Conservation (phyloP, 2,797 vertebrate species). For the Trematomus bernacchii region DNA sequence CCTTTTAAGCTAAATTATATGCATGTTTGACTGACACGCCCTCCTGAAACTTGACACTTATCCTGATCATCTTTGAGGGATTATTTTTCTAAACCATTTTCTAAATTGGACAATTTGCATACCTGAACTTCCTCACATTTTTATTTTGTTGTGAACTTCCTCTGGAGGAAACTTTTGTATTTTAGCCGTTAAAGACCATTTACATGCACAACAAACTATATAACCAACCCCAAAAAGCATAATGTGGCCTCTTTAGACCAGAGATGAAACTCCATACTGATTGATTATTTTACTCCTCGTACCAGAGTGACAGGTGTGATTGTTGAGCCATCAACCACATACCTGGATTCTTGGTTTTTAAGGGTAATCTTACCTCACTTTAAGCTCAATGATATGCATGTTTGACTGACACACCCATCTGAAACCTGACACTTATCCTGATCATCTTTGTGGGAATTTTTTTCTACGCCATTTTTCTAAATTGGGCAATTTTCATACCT, state of each 20-base stretch:
- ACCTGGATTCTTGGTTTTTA: not conserved
- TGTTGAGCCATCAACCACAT: not conserved
- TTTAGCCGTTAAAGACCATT: not conserved
- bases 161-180: too few relatives aligned
- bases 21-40: not conserved
- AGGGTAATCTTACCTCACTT: conserved; percentile 24
- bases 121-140: not conserved
- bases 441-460: not conserved
- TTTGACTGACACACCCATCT: not conserved
- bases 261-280: too few relatives aligned
- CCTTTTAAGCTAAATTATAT: not conserved
- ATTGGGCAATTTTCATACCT: not conserved
- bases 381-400: not conserved
- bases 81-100: not conserved
- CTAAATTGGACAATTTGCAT: not conserved
- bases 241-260: too few relatives aligned
- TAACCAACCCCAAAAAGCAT: too few relatives aligned
- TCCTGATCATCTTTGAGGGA: not conserved
- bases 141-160: too few relatives aligned
- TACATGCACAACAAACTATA: too few relatives aligned
- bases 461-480: not conserved
- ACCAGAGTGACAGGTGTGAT: conserved; percentile 6
- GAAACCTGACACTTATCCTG: conserved; percentile 23
- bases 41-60: conserved; percentile 22
- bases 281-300: too few relatives aligned